Base-by-base conservation (phyloP, 2,113 vertebrate genomes). In the Pterocles burchelli region DNA sequence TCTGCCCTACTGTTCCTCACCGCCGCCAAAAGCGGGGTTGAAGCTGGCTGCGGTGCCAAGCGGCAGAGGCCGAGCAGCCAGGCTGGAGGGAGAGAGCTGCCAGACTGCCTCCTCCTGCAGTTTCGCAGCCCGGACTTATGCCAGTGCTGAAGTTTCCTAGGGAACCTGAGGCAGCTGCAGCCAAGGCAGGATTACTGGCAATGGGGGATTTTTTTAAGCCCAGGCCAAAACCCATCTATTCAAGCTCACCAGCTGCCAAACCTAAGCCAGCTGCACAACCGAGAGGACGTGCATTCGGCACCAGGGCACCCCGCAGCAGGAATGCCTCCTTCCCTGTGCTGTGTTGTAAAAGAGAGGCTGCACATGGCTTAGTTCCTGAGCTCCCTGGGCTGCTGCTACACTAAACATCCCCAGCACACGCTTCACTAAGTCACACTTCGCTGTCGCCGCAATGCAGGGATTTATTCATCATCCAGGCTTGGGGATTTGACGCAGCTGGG, bases 101-200 rank as follows among this genome's bases (percentile, higher is more conserved):
- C 0, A 0, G 31, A 41, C 57, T 70, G 41, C 80, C 51, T 83
- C 55, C 85, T 94, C 63, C 66, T 22, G 55, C 55, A 49, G 1
- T 51, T 92, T 45, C 24, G 21, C 51, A 83, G 74, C 11, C 78
- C 8, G 0, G 49, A 38, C 18, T 73, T 34, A 8, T 79, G 66
- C 49, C 89, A 90, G 45, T 7, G 0, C 38, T 54, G 45, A 91
- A 90, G 68, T 94, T 90, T 96, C 88, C 90, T 74, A 84, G 88
- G 88, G 79, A 95, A 93, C 82, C 43, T 52, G 68, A 83, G 55
- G 68, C 76, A 88, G 82, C 54, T 68, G 49, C 85, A 68, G 89
- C 82, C 89, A 90, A 96, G 88, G 61, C 15, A 10, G 29, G 54
- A 72, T 79, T 5, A 2, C 52, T 77, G 79, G 82, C 91, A 75